Percentiles rank a stretch among this genome's conserved stretches.
Conservation (phyloP, 2,888 invertebrate genomes). For the Phengaris alcon region DNA sequence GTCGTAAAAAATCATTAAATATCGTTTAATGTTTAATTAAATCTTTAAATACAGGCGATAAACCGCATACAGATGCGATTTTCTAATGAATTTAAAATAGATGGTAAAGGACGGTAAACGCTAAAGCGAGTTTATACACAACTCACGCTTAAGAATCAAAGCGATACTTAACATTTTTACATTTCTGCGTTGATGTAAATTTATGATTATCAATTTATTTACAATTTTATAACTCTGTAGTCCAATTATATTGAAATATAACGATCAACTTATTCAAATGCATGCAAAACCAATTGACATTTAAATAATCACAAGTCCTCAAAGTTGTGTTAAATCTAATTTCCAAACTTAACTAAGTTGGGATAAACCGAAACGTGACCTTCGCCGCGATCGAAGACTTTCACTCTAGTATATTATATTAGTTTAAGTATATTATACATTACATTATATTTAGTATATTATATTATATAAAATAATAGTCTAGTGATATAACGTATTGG, state of each 20-base stretch:
- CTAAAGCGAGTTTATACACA: neutral
- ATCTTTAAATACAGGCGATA: neutral
- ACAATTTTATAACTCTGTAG: no score
- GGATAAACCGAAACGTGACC: slow-evolving; percentile 6
- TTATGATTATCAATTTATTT: no score
- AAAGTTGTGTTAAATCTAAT: neutral
- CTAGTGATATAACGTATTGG: slow-evolving; percentile 17
- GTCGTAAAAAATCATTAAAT: neutral
- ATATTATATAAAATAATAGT: neutral
- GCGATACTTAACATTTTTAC: neutral
- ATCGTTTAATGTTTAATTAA: neutral
- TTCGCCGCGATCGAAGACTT: slow-evolving; percentile 16
- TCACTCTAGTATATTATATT: neutral
- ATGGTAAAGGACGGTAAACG: neutral
- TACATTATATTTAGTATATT: no score
- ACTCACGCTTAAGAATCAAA: neutral
- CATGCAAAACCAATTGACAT: neutral
- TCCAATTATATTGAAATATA: neutral
- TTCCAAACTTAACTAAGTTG: neutral
- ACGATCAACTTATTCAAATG: neutral
- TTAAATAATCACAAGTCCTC: neutral
- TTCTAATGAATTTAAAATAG: neutral
- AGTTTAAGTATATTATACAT: neutral
- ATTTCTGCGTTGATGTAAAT: no score
- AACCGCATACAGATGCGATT: neutral